Base-by-base conservation (phyloP, 2,888 invertebrate genomes). In the Trichacis sp. region DNA sequence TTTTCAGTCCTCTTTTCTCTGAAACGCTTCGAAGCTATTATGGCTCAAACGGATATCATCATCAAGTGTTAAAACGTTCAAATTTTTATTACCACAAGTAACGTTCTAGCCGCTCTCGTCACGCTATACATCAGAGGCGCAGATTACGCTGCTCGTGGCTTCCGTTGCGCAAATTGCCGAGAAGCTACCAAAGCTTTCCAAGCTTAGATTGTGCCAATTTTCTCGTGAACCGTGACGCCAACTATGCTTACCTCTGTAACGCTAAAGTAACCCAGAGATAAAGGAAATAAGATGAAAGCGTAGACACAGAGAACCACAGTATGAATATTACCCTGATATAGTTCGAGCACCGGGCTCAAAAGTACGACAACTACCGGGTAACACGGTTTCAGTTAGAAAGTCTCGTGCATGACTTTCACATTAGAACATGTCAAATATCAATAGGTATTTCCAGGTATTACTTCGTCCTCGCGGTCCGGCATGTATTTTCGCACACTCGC, bases 181-280 rank as follows among this genome's bases (percentile, higher is more conserved):
- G n/a, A 60, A 64, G 52, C 64, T 56, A 64, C 56, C 47, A 56
- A 60, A 64, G 64, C 60, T 64, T 60, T 60, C 56, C 59, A 56
- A 64, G 60, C 64, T 59, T 52, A 52, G 56, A 64, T 64, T 60
- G 64, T 64, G 64, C 64, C 64, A 64, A 64, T 64, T 64, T 64
- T 59, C 56, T 56, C 56, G 53, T 59, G 60, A 59, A 56, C 56
- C 40, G 60, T 55, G 49, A 64, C 58, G 60, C 53, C 53, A 51
- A 55, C 55, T 42, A 20, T 47, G 64, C 58, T 60, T 52, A 64
- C 49, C 56, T 48, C 60, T 61, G 60, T 58, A 54, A 53, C 47
- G 64, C 53, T 52, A 20, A 49, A 55, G 57, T 11, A 30, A 50
- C 1, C 8, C 38, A 45, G 36, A 53, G 46, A 33, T 30, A 15